phyloP scores from a whole-genome alignment of 30 jellyfish, hydroid and myxozoan species.

The Mastigias papua region DNA sequence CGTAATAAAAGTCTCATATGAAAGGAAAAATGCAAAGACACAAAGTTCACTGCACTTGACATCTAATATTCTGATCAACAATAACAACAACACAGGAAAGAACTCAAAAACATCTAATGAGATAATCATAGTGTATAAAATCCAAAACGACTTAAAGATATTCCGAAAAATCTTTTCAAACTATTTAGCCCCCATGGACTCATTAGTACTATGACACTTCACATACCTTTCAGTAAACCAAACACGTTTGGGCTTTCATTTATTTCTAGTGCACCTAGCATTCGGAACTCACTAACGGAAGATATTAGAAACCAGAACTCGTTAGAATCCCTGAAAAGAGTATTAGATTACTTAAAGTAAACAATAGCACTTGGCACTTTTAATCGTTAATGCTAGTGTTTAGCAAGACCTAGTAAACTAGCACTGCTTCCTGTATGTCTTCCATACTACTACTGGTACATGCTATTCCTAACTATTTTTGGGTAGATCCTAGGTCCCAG shows the following conservation, averaged over 20 bases:
- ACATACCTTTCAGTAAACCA: neutral
- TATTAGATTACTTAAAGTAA: neutral
- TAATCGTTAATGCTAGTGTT: no score
- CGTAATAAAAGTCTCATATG: no score
- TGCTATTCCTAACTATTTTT: no score
- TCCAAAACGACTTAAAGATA: neutral
- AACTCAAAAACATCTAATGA: neutral
- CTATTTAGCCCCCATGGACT: neutral
- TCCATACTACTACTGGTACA: no score
- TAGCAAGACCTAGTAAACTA: no score
- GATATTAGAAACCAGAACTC: neutral
- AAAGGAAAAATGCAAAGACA: no score
- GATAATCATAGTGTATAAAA: neutral
- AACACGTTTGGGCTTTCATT: neutral
- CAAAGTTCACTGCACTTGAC: neutral
- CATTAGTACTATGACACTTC: neutral
- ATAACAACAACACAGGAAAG: neutral
- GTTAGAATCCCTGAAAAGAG: neutral
- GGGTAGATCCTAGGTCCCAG: no score
- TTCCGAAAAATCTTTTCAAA: neutral
- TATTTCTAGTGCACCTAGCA: neutral
- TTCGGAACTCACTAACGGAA: neutral
- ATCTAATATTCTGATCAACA: neutral
- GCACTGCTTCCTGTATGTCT: no score
- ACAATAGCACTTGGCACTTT: no score